Base-by-base conservation (phyloP, 2,797 vertebrate species). In the Acanthurus lineatus region DNA sequence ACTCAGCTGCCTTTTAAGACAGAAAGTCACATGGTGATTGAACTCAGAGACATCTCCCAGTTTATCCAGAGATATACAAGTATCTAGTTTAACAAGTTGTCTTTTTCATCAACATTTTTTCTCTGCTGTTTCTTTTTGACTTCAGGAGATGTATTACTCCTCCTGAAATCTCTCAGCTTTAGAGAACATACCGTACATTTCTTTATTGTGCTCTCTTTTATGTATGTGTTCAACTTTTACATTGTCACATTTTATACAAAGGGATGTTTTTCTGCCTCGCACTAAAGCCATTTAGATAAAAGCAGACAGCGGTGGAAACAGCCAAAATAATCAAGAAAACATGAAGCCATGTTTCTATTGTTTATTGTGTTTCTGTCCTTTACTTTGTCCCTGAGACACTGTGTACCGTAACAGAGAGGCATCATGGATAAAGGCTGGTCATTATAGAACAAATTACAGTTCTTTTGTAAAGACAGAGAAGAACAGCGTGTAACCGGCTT, bases 381-480 rank as follows among this genome's bases (percentile, higher is more conserved):
- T 73, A 20, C 14, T 20, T 38, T 28, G 10, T 48, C 28, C 52
- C 53, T 16, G 1, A 65, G 32, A 53, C 2, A 48, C 16, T 53
- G 16, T 1, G 6, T 38, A 49, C 60, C 25, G 49, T 3, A 45
- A 61, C 44, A 47, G 11, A 12, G 28, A 4, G 10, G 52, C 3
- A 44, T 48, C n/a, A 32, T 68, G 56, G 12, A 16, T 35, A 22
- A 54, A 67, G 52, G 35, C 60, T 70, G 22, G 54, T 64, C 11
- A 25, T 61, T 14, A 28, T 22, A 4, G 35, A 67, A 32, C 57
- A 72, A 53, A 77, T 47, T 1, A 35, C 54, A 35, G 11, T 51
- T 19, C 9, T 35, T 71, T 72, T 76, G 47, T 61, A 70, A 71
- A 82, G 44, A 16, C n/a, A 74, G 17, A 20, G 22, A 47, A 35